Base-by-base conservation (phyloP, 2,113 vertebrate species). In the Thymallus thymallus region DNA sequence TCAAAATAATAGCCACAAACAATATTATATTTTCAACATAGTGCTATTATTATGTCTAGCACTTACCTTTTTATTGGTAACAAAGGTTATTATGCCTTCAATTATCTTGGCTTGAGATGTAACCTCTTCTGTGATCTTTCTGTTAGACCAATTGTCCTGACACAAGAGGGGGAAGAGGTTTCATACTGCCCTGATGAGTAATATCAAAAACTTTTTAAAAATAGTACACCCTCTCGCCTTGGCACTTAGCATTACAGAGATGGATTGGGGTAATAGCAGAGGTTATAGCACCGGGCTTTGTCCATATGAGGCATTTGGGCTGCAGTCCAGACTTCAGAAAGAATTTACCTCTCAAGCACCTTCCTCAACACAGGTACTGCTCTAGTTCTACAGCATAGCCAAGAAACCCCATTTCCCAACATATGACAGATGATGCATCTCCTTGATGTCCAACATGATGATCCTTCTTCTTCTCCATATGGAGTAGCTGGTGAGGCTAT, bases 231-330 rank as follows among this genome's bases (percentile, higher is more conserved):
- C 67, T 58, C 55, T 26, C 62, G 61, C 35, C 71, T 75, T 76
- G 71, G 79, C 74, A 70, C 70, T 80, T 68, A 76, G 62, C 66
- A 80, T 80, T 71, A 76, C 60, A 73, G 65, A 76, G 71, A 80
- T 80, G 74, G 68, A 76, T 76, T 76, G 75, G 79, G 71, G 79
- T 76, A 80, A 80, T 73, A 76, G 62, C 67, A 76, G 75, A 76
- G 75, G 75, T 80, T 67, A 76, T 62, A 67, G 71, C 62, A 76
- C 71, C 56, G 41, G 62, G 24, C 75, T 71, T n/a, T 56, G 74
- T 72, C 23, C 69, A 22, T 68, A 68, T 46, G 62, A 80, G 64
- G 64, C 73, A 45, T 14, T 62, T 67, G 0, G 73, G 73, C 73
- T 71, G 7, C 13, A 66, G 30, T 75, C 78, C 73, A 72, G 73